These are phyloP conservation scores for Drosophila flavopinicola DNA, from an alignment of 2,888 invertebrate species.

Conservation along the genomic window DNA sequence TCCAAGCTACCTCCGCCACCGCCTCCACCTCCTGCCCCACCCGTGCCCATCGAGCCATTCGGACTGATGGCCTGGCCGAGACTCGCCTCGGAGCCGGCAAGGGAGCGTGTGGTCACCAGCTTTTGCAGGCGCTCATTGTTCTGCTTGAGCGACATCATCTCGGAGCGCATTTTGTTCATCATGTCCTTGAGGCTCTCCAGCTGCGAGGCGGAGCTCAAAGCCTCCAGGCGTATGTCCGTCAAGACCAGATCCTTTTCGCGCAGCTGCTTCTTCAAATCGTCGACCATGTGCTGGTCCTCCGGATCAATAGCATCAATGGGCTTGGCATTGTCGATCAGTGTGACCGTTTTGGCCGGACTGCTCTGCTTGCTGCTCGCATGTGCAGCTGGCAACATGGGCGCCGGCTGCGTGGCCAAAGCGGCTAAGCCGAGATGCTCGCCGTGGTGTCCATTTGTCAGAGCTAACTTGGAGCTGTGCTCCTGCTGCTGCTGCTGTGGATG, in stretches of 20 bases:
- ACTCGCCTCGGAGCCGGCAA: constrained; percentile 87
- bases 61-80: constrained; percentile 85
- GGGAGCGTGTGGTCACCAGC: constrained; percentile 89
- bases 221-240: constrained; percentile 98
- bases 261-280: constrained; percentile 95
- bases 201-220: constrained; percentile 98
- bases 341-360: constrained; percentile 85
- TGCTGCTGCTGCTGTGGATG: constrained; percentile 24
- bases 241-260: constrained; percentile 98
- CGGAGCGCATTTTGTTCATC: constrained; percentile 96
- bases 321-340: constrained; percentile 84
- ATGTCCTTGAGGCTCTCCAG: constrained; percentile 98
- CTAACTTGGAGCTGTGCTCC: constrained; percentile 35
- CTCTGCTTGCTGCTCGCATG: constrained; percentile 80
- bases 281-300: constrained; percentile 86
- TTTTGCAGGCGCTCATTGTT: constrained; percentile 97
- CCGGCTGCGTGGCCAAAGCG: constrained; percentile 79
- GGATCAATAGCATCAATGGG: constrained; percentile 84
- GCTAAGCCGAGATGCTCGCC: constrained; percentile 74
- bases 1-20: constrained; percentile 52
- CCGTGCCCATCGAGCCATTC: constrained; percentile 84
- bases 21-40: too few species aligned
- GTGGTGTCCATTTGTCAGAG: constrained; percentile 69
- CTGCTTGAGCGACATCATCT: constrained; percentile 98
- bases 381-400: constrained; percentile 78